Evolutionary conservation across 2,888 invertebrate species (phyloP), one percentile per base, ranked within the genome.

Genomic region (Apomyelois bistriatella): DNA sequence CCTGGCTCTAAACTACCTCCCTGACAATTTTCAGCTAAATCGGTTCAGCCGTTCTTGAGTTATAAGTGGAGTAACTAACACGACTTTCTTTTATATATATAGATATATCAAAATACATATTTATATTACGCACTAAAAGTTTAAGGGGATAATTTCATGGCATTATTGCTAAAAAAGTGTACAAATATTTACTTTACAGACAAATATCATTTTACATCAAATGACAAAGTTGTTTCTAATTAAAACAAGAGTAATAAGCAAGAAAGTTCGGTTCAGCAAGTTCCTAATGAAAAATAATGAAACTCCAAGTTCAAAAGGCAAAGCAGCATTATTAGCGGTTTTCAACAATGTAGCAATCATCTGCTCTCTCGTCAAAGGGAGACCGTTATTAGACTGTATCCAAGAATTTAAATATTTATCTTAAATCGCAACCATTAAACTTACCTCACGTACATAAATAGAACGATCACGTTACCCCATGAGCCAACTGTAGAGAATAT

Each of bases 381-480:
- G 32, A 0, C 32, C 46, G 0, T 17, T 35, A 54, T 43, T 30
- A 30, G 30, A 43, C 30, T 30, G 15, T 32, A 15, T 16, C 9
- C 13, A 15, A 46, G 15, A 46, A 16, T 32, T 8, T 32, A 32
- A 16, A 46, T 16, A 16, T 46, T 32, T 8, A 13, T 16, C 22
- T 28, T 9, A 46, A 30, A 13, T 38, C 5, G 22, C 22, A 22
- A 22, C 22, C 22, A n/a, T 5, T 48, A 38, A 32, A 13, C 92
- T 92, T 77, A 95, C 95, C 93, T 94, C 59, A 92, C 73, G 71
- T 94, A 95, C 92, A 95, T 93, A 68, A 92, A 92, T 55, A 95
- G 92, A 16, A 95, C 95, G 17, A 94, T 85, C 15, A 91, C 81
- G 72, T 96, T 96, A 30, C 95, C 95, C 72, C 91, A 85, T 58